Percentiles rank a stretch among this genome's conserved stretches.
These are phyloP conservation scores for Phenganax marumi DNA, from an alignment of 92 coral and sea anemone species.

Conservation along the genomic window DNA sequence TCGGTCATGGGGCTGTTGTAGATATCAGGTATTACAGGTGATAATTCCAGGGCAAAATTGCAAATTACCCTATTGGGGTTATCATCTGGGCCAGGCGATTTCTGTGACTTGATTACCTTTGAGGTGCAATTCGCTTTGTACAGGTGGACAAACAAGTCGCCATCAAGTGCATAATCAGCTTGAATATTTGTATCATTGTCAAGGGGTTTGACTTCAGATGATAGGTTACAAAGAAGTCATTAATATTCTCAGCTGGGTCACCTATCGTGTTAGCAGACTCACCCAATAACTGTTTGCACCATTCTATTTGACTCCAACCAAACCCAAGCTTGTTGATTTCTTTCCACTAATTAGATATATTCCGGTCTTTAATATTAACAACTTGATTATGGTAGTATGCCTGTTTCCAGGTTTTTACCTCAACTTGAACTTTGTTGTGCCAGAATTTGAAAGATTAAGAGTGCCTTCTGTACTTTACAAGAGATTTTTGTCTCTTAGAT, in stretches of 20 bases:
- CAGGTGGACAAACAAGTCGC: too few relatives aligned
- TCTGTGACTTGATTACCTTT: background rate
- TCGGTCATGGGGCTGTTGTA: constrained; percentile 24
- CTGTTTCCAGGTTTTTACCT: constrained; percentile 3
- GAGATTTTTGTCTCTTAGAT: constrained; percentile 46
- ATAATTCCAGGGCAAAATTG: constrained; percentile 12
- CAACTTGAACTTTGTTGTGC: constrained; percentile 26
- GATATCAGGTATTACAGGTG: constrained; percentile 26
- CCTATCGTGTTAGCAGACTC: background rate
- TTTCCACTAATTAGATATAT: constrained; percentile 36
- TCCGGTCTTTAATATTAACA: background rate
- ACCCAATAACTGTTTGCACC: constrained; percentile 1
- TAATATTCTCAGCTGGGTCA: constrained; percentile 14
- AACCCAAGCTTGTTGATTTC: constrained; percentile 31
- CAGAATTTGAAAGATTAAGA: constrained; percentile 36
- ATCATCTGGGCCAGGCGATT: background rate
- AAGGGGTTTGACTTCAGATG: constrained; percentile 10
- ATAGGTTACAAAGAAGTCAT: background rate
- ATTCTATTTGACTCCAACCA: background rate
- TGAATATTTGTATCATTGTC: background rate
- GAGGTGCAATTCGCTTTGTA: background rate
- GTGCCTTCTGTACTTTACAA: constrained; percentile 47
- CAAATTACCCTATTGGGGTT: constrained; percentile 32
- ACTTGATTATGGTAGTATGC: background rate
- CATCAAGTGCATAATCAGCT: too few relatives aligned